Conservation (phyloP, 2,888 invertebrate genomes). For the Polyommatus icarus region DNA sequence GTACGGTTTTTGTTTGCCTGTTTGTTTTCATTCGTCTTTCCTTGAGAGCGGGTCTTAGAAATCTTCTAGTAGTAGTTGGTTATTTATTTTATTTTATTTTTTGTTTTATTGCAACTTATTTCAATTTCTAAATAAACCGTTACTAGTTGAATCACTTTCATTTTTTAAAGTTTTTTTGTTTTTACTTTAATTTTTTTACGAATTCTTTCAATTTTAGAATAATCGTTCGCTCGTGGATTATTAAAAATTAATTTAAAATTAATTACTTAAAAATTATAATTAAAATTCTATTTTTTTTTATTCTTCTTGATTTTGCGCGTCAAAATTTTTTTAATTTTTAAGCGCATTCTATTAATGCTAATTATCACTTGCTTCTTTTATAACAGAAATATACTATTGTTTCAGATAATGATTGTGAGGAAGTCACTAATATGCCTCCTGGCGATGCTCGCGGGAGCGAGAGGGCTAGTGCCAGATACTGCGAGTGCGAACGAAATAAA, state of each 20-base stretch:
- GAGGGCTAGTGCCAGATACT: constrained; percentile 57
- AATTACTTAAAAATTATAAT: too few relatives aligned
- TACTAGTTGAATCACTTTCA: background rate
- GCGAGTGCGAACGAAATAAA: constrained; percentile 63
- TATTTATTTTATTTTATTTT: background rate
- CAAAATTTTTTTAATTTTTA: background rate
- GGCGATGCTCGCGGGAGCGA: constrained; percentile 47
- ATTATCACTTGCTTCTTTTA: background rate
- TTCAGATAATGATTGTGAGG: constrained; percentile 59
- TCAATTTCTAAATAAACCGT: background rate
- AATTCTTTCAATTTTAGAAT: background rate
- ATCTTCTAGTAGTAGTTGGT: background rate
- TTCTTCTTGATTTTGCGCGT: background rate
- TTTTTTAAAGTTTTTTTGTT: too few relatives aligned
- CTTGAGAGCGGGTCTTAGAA: background rate
- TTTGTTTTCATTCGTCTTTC: constrained; percentile 5
- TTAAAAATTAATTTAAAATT: too few relatives aligned
- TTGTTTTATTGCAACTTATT: background rate
- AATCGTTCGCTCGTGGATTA: background rate
- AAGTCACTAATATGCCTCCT: constrained; percentile 46
- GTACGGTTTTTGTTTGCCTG: background rate
- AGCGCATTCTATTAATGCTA: background rate
- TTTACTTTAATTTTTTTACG: background rate
- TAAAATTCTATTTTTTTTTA: too few relatives aligned
- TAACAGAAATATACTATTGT: constrained; percentile 37